Evolutionary conservation across 2,888 invertebrate species (phyloP).

Genomic region (Drosophila prostipennis): DNA sequence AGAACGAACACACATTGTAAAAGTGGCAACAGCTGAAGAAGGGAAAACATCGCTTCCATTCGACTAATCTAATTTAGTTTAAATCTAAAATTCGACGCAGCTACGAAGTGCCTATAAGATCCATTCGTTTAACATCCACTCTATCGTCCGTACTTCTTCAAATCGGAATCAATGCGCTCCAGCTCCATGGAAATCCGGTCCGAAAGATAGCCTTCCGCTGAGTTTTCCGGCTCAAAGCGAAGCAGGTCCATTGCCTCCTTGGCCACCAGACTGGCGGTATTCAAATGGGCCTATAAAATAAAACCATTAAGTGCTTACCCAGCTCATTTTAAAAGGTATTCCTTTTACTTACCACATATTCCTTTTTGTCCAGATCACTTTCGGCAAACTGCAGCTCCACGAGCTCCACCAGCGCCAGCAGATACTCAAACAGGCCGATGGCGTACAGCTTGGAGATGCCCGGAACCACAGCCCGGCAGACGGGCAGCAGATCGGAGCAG

Average conservation of each 20-base stretch:
- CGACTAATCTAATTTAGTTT: constrained; percentile 35
- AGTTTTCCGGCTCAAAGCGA: constrained; percentile 88
- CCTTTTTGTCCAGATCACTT: constrained; percentile 86
- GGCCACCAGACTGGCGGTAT: constrained; percentile 86
- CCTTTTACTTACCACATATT: constrained; percentile 84
- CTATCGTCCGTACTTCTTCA: constrained; percentile 64
- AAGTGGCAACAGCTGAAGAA: constrained; percentile 21
- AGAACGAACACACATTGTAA: constrained; percentile 14
- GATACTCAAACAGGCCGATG: constrained; percentile 90
- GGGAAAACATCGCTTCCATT: constrained; percentile 21
- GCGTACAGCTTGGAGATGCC: constrained; percentile 85
- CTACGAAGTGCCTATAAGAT: neutral
- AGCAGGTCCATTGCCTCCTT: constrained; percentile 87
- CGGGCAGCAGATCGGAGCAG: constrained; percentile 87
- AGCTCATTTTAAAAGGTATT: no score
- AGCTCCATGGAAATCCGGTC: constrained; percentile 77
- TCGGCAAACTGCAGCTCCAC: constrained; percentile 87
- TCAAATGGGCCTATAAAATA: constrained; percentile 76
- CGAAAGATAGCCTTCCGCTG: constrained; percentile 88
- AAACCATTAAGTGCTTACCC: neutral
- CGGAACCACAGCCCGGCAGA: constrained; percentile 89
- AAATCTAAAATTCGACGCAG: constrained; percentile 24
- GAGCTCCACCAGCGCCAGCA: constrained; percentile 88
- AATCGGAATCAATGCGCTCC: constrained; percentile 75
- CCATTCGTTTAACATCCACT: neutral